Percentiles rank a stretch among this genome's conserved stretches.
Evolutionary conservation across 2,113 vertebrate genomes (phyloP).

Genomic region (Elaphurus davidianus): DNA sequence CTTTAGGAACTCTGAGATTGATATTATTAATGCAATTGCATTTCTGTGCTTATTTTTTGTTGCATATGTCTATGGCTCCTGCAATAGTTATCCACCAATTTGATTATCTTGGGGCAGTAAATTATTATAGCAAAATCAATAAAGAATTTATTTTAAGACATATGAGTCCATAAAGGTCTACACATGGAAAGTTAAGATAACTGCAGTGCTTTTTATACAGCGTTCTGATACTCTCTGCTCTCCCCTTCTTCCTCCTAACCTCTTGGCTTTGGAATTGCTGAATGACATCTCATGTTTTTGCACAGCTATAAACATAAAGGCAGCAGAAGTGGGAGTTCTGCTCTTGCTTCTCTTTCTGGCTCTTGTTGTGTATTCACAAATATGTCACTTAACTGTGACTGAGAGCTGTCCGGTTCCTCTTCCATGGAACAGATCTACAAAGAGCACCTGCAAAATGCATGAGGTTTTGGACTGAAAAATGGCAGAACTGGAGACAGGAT

Average conservation of each 20-base stretch:
- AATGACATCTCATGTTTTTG: neutral
- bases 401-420: neutral
- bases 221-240: neutral
- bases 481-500: neutral
- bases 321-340: neutral
- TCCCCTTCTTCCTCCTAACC: neutral
- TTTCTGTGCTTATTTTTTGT: conserved; percentile 14
- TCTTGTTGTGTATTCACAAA: neutral
- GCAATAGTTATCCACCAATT: conserved; percentile 21
- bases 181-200: conserved; percentile 55
- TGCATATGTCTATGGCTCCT: conserved; percentile 2
- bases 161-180: conserved; percentile 40
- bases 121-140: conserved; percentile 66
- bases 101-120: conserved; percentile 59
- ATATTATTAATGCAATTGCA: conserved; percentile 44
- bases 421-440: neutral
- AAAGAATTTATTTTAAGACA: conserved; percentile 55
- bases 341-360: neutral
- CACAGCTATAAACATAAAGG: neutral
- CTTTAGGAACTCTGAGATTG: conserved; percentile 42
- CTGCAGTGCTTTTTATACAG: neutral
- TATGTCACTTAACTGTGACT: neutral
- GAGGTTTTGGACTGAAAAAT: conserved; percentile 14
- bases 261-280: neutral
- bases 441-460: neutral